Evolutionary conservation across 2,797 vertebrate species (phyloP).

Genomic region (Hybognathus amarus): DNA sequence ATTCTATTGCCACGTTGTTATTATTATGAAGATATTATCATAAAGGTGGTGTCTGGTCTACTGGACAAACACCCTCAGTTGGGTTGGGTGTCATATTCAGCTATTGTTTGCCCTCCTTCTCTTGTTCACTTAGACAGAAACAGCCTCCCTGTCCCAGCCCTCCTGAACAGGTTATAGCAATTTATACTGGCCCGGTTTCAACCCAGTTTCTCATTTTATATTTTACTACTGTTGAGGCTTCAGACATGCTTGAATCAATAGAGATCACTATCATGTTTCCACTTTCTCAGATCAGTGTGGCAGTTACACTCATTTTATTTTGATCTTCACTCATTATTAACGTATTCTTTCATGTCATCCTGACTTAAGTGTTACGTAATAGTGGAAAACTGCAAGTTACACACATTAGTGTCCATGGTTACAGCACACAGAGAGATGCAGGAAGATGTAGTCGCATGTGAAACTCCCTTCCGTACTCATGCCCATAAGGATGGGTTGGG

Average conservation of each 20-base stretch:
- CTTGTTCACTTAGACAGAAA: slow-evolving; percentile 9
- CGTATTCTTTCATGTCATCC: not conserved
- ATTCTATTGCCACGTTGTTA: not conserved
- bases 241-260: not conserved
- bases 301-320: not conserved
- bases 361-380: not conserved
- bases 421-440: slow-evolving; percentile 9
- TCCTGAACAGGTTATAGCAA: slow-evolving; percentile 14
- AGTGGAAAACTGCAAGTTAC: not conserved
- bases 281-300: not conserved
- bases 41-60: slow-evolving; percentile 3
- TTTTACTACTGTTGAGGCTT: not conserved
- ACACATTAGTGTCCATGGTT: slow-evolving; percentile 35
- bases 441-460: slow-evolving; percentile 19
- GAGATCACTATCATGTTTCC: not conserved
- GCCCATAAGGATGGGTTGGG: slow-evolving; percentile 11
- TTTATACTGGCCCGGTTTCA: not conserved
- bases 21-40: not conserved
- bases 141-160: slow-evolving; percentile 7
- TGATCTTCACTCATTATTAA: slow-evolving; percentile 1
- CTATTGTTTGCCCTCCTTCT: slow-evolving; percentile 27
- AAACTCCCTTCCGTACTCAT: slow-evolving; percentile 19
- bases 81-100: slow-evolving; percentile 47
- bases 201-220: not conserved
- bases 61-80: slow-evolving; percentile 20